These are phyloP conservation scores for Byasa hedistus DNA, from an alignment of 2,888 invertebrate species.

Conservation along the genomic window DNA sequence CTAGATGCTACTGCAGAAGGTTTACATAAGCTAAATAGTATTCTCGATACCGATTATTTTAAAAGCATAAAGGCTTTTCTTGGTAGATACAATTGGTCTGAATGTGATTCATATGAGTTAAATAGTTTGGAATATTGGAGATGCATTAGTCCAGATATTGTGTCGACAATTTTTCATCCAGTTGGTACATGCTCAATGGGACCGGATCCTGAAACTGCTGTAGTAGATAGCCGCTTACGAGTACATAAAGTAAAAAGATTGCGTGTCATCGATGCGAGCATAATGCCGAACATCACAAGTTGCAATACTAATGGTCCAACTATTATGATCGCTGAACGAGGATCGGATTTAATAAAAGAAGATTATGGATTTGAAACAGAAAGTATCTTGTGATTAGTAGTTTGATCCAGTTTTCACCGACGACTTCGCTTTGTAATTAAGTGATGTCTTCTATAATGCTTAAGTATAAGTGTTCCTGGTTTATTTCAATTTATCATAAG, in stretches of 20 bases:
- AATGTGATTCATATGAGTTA: conserved; percentile 45
- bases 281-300: conserved; percentile 88
- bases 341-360: conserved; percentile 85
- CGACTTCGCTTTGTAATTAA: too few species aligned
- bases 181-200: conserved; percentile 83
- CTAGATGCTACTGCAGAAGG: conserved; percentile 52
- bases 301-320: conserved; percentile 89
- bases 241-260: conserved; percentile 83
- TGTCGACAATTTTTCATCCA: conserved; percentile 82
- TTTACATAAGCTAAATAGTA: conserved; percentile 47
- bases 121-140: conserved; percentile 53
- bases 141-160: conserved; percentile 70
- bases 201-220: too few species aligned
- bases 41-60: conserved; percentile 49
- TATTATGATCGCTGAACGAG: conserved; percentile 90
- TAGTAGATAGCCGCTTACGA: conserved; percentile 80
- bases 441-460: too few species aligned
- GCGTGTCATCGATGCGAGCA: conserved; percentile 86
- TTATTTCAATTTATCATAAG: too few species aligned
- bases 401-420: too few species aligned
- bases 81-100: conserved; percentile 45
- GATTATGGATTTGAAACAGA: too few species aligned
- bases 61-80: conserved; percentile 47
- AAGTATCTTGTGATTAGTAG: too few species aligned
- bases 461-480: too few species aligned